phyloP scores from a whole-genome alignment of 2,113 vertebrate species.

The Sakesphorus luctuosus region DNA sequence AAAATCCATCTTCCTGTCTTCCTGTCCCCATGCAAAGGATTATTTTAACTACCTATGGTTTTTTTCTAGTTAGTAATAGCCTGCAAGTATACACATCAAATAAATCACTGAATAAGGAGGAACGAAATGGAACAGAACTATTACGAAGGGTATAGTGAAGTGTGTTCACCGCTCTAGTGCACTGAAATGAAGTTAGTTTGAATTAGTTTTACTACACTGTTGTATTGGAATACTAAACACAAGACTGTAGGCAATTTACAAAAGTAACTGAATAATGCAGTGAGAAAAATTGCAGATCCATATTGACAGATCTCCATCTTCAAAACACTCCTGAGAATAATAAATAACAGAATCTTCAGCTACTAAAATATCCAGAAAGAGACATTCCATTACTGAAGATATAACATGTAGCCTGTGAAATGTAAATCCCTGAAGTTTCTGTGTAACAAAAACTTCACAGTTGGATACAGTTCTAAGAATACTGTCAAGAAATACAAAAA shows the following conservation, averaged over 20 bases:
- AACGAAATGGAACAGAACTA: constrained; percentile 18
- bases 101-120: constrained; percentile 1
- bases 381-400: not conserved
- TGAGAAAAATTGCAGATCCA: not conserved
- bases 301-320: not conserved
- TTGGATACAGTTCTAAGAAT: not conserved
- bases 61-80: not conserved
- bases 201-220: not conserved
- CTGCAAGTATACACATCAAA: constrained; percentile 1
- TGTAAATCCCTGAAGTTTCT: not conserved
- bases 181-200: not conserved
- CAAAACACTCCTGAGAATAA: not conserved
- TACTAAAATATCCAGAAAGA: not conserved
- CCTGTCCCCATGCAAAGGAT: not conserved
- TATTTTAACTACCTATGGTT: constrained; percentile 9
- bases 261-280: not conserved
- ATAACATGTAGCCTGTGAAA: not conserved
- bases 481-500: not conserved
- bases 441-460: not conserved
- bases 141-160: not conserved
- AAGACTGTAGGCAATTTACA: not conserved
- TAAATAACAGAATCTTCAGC: not conserved
- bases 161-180: not conserved
- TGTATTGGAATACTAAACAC: not conserved
- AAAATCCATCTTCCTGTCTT: constrained; percentile 47